Evolutionary conservation across 2,888 invertebrate genomes (phyloP).

Genomic region (Apomyelois bistriatella): DNA sequence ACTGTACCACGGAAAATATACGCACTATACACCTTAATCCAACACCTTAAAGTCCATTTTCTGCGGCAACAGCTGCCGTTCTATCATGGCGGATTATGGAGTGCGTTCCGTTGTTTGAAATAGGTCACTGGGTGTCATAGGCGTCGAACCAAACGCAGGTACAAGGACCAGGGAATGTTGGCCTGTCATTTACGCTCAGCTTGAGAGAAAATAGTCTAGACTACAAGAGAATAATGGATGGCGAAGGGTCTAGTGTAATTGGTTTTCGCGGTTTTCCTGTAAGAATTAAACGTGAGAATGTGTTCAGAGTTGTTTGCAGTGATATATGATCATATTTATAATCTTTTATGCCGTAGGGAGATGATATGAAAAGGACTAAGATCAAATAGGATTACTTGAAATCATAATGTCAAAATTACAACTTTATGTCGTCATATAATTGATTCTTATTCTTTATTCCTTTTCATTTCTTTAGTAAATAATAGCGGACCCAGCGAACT

Average conservation of each 20-base stretch:
- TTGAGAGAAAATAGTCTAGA: background rate
- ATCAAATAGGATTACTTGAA: too few relatives aligned
- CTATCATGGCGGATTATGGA: background rate
- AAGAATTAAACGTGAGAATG: slow-evolving; percentile 3
- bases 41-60: background rate
- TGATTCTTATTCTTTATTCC: too few relatives aligned
- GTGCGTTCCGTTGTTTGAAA: slow-evolving; percentile 18
- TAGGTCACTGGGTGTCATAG: slow-evolving; percentile 26
- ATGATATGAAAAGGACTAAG: background rate
- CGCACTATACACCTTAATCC: background rate
- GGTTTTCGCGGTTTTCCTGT: background rate
- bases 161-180: slow-evolving; percentile 17
- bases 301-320: background rate
- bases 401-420: too few relatives aligned
- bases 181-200: background rate
- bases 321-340: background rate
- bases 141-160: slow-evolving; percentile 25
- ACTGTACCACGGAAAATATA: background rate
- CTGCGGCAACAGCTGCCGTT: background rate
- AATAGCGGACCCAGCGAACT: too few relatives aligned
- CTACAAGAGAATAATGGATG: slow-evolving; percentile 2
- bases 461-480: too few relatives aligned
- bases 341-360: background rate
- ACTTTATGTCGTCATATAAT: too few relatives aligned
- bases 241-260: background rate